These are phyloP conservation scores for Tetrax tetrax DNA, from an alignment of 2,113 vertebrate species.

Conservation along the genomic window DNA sequence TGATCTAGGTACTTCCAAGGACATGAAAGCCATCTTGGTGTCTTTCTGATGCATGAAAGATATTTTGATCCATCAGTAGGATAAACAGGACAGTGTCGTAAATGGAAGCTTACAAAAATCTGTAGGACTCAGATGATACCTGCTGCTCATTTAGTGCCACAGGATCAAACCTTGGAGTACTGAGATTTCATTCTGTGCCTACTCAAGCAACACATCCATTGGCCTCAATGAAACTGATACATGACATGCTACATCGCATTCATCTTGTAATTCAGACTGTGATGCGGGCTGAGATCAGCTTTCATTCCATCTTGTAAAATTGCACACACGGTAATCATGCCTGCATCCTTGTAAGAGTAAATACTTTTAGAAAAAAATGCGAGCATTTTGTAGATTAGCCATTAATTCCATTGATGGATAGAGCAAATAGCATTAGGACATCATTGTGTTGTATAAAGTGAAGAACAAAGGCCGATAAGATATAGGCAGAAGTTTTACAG, in stretches of 20 bases:
- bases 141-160: background rate
- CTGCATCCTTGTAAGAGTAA: background rate
- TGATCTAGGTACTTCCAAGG: background rate
- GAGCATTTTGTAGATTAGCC: background rate
- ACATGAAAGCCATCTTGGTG: background rate
- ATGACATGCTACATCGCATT: background rate
- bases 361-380: background rate
- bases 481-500: background rate
- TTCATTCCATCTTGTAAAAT: background rate
- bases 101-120: background rate
- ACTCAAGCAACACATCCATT: background rate
- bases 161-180: background rate
- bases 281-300: background rate
- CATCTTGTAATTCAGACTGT: background rate
- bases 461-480: background rate
- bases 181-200: background rate
- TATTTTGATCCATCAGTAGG: background rate
- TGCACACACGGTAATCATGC: background rate
- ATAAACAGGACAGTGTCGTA: background rate
- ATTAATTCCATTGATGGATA: background rate
- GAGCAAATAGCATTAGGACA: background rate
- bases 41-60: background rate
- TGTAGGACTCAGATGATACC: background rate
- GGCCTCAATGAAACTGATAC: background rate
- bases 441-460: background rate